Conservation (phyloP, 2,113 vertebrate genomes). For the Nothoprocta perdicaria region DNA sequence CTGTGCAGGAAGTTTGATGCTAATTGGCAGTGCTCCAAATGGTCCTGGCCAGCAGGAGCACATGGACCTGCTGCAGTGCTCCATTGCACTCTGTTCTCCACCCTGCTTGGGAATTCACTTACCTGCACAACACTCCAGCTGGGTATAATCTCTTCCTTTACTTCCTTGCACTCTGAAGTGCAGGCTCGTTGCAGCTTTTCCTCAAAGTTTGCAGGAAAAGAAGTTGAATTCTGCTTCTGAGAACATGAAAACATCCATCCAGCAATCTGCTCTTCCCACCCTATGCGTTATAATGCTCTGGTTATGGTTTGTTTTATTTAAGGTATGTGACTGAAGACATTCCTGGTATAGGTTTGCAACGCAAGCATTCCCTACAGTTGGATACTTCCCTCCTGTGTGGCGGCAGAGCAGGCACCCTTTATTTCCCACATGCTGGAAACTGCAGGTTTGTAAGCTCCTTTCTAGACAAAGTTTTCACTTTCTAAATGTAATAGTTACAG, state of each 20-base stretch:
- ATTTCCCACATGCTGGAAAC: background rate
- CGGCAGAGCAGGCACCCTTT: background rate
- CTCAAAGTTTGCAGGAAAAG: too few species aligned
- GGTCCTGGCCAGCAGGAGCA: background rate
- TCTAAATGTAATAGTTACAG: background rate
- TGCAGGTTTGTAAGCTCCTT: background rate
- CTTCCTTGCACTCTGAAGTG: too few species aligned
- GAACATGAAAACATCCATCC: too few species aligned
- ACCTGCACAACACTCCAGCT: too few species aligned
- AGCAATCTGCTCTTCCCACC: too few species aligned
- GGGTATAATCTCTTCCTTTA: too few species aligned
- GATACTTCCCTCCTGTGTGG: background rate
- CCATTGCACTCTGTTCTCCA: background rate
- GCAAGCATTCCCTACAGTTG: rapidly evolving
- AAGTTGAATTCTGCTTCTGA: too few species aligned
- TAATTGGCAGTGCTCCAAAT: background rate
- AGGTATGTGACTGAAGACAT: background rate
- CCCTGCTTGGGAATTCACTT: too few species aligned
- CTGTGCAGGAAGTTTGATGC: background rate
- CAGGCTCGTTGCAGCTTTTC: too few species aligned
- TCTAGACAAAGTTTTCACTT: background rate
- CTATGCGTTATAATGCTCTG: too few species aligned
- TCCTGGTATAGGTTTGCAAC: background rate
- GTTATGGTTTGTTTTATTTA: background rate
- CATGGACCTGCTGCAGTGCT: background rate